These are phyloP conservation scores for Pycnomerus fuliginosus DNA, from an alignment of 2,888 invertebrate genomes.

Conservation along the genomic window DNA sequence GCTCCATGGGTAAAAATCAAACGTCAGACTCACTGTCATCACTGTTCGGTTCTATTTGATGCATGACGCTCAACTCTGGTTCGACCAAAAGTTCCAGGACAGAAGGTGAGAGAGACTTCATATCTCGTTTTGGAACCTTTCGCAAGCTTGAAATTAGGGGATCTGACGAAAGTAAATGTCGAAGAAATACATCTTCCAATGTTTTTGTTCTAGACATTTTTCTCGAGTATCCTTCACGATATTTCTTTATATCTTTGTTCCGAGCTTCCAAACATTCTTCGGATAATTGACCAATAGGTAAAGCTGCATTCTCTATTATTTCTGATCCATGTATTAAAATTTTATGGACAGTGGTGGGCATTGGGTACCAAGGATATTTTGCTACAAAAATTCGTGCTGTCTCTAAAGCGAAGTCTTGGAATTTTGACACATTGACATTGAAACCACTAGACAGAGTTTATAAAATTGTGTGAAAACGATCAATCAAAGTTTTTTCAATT, in stretches of 20 bases:
- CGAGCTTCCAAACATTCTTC: conserved; percentile 32
- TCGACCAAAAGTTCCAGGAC: no score
- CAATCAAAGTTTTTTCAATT: conserved; percentile 17
- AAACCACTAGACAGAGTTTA: conserved; percentile 25
- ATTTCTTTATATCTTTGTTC: conserved; percentile 32
- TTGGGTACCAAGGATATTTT: conserved; percentile 32
- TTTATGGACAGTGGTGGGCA: conserved; percentile 42
- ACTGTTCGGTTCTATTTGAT: no score
- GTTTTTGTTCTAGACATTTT: background rate
- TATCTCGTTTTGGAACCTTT: no score
- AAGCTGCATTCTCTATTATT: conserved; percentile 32
- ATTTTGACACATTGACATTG: conserved; percentile 20
- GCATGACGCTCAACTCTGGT: no score
- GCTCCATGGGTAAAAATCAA: no score
- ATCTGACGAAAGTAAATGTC: no score
- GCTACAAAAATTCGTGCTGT: conserved; percentile 26
- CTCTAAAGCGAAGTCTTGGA: conserved; percentile 18
- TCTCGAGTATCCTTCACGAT: background rate
- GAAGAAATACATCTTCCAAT: no score
- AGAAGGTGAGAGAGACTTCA: no score
- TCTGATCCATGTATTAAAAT: conserved; percentile 36
- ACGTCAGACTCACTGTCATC: no score
- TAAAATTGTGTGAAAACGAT: conserved; percentile 20
- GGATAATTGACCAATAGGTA: conserved; percentile 31
- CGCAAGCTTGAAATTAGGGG: no score